Evolutionary conservation across 1,140 invertebrate genomes (phyloP).

Genomic region (Tachypleus tridentatus): DNA sequence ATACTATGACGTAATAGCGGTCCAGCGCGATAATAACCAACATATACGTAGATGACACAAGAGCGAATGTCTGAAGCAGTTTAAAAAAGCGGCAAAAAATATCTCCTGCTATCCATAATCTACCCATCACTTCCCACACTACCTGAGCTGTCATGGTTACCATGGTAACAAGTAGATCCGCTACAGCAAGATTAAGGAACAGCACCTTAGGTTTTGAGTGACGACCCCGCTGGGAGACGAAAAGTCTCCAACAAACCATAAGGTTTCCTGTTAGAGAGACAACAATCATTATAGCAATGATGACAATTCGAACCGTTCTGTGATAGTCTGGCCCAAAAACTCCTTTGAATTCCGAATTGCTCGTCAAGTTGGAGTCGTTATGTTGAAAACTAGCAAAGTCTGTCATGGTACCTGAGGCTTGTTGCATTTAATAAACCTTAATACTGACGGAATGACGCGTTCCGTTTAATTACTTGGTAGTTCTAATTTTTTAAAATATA

Average conservation of each 20-base stretch:
- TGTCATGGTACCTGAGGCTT: too few species aligned
- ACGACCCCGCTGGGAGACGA: constrained; percentile 5
- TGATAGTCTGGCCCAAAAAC: constrained; percentile 18
- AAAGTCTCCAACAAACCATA: constrained; percentile 8
- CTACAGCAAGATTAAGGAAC: constrained; percentile 33
- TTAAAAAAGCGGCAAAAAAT: constrained; percentile 33
- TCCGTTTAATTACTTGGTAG: too few species aligned
- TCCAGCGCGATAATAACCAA: constrained; percentile 37
- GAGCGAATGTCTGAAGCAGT: constrained; percentile 32
- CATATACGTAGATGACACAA: constrained; percentile 36
- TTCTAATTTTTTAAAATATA: too few species aligned
- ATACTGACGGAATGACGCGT: too few species aligned
- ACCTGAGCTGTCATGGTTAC: constrained; percentile 31
- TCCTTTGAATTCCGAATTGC: background rate
- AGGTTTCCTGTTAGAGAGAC: constrained; percentile 15
- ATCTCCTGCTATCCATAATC: constrained; percentile 33
- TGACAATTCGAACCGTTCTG: constrained; percentile 5
- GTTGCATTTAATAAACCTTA: too few species aligned
- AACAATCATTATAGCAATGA: constrained; percentile 12
- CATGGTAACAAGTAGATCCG: constrained; percentile 32
- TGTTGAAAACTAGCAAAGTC: too few species aligned
- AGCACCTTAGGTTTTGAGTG: constrained; percentile 23
- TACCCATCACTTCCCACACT: constrained; percentile 33
- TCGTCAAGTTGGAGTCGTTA: background rate
- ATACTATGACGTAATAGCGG: constrained; percentile 34